These are phyloP conservation scores for Knipowitschia caucasica DNA, from an alignment of 2,797 vertebrate species.

Conservation along the genomic window DNA sequence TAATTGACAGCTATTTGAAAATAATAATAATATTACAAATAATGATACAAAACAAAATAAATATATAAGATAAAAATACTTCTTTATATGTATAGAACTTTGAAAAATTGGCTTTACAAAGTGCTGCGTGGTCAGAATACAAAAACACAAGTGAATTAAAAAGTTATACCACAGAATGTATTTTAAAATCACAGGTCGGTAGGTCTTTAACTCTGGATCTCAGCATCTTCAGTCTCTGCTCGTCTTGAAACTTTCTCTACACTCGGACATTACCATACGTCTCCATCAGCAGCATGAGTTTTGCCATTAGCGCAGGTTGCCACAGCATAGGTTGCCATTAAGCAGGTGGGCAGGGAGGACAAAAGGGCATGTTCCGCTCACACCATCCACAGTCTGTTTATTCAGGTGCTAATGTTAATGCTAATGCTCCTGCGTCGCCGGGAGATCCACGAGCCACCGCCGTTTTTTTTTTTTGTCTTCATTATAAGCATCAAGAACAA, in stretches of 20 bases:
- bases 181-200: background rate
- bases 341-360: constrained; percentile 47
- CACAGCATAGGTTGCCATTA: constrained; percentile 32
- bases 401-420: constrained; percentile 21
- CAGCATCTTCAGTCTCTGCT: background rate
- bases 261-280: background rate
- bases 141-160: too few species aligned
- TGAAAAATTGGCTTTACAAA: too few species aligned
- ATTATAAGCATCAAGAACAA: too few species aligned
- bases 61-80: too few species aligned
- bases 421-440: constrained; percentile 17
- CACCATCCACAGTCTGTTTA: constrained; percentile 29
- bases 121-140: too few species aligned
- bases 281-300: background rate
- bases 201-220: background rate
- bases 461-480: too few species aligned
- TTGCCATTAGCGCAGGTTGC: constrained; percentile 27
- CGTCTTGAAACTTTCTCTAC: background rate
- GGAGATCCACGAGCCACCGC: constrained; percentile 19
- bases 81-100: too few species aligned
- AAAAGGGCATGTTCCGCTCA: constrained; percentile 41
- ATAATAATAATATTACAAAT: too few species aligned
- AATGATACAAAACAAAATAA: too few species aligned
- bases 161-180: too few species aligned
- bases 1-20: too few species aligned